These are phyloP conservation scores for Deladenus siricidicola DNA, from an alignment of 2,888 invertebrate species.

Conservation along the genomic window DNA sequence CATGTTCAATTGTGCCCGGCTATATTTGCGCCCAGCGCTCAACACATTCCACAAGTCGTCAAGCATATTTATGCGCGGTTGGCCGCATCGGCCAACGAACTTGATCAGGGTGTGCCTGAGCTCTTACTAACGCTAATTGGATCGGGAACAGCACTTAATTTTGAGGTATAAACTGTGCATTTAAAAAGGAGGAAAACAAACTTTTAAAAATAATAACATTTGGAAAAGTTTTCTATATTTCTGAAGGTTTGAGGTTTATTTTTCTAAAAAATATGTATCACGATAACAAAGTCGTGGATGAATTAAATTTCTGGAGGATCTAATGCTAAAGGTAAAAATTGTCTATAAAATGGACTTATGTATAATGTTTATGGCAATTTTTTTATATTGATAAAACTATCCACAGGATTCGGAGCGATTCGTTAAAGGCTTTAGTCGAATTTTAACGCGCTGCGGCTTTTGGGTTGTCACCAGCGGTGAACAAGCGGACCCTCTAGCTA, in stretches of 20 bases:
- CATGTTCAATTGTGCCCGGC: conserved; percentile 30
- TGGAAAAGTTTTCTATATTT: too few relatives aligned
- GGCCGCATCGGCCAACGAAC: conserved; percentile 37
- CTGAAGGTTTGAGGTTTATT: too few relatives aligned
- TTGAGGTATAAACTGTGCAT: too few relatives aligned
- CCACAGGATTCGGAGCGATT: conserved; percentile 27
- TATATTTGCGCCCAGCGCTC: conserved; percentile 24
- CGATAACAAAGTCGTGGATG: too few relatives aligned
- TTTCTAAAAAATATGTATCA: too few relatives aligned
- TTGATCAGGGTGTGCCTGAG: conserved; percentile 47
- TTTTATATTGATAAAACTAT: neutral
- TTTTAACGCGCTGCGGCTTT: conserved; percentile 30
- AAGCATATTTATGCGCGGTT: conserved; percentile 42
- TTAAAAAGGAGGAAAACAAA: too few relatives aligned
- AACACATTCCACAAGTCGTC: conserved; percentile 35
- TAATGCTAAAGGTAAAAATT: too few relatives aligned
- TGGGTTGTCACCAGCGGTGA: conserved; percentile 41
- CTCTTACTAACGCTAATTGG: conserved; percentile 40
- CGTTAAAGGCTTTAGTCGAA: conserved; percentile 27
- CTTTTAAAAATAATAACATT: too few relatives aligned
- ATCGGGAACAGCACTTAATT: conserved; percentile 36
- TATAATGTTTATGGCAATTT: neutral
- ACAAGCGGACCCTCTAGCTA: conserved; percentile 36
- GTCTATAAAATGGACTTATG: neutral
- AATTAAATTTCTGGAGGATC: too few relatives aligned